Base-by-base conservation (phyloP, 2,888 invertebrate genomes). In the Drosophila kuntzei region DNA sequence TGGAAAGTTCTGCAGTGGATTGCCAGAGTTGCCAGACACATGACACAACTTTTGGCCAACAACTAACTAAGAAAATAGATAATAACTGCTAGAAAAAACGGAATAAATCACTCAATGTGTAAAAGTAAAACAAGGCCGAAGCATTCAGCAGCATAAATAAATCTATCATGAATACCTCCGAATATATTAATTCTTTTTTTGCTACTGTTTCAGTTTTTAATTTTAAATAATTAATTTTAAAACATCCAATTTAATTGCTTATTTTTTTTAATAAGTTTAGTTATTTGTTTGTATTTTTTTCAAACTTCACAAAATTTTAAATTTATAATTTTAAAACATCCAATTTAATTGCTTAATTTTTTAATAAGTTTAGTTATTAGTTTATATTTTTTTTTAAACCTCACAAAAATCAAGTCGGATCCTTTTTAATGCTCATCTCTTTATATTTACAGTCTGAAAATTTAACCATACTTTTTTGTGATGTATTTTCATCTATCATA, bases 1-100 rank as follows among this genome's bases (percentile, higher is more conserved):
- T 63, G 51, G 37, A n/a, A 32, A 76, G 41, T 50, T 64, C 76
- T 64, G 71, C 65, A 65, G 70, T 58, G 49, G 32, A 58, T 25
- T 50, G 39, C 12, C 46, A 20, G 46, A 53, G 44, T 64, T 53
- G 25, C n/a, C 55, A 49, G 43, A 27, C 8, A 18, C 11, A 12
- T 3, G 14, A 14, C 16, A 36, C 16, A 41, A 29, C 18, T 39
- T 41, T 20, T 20, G n/a, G 22, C 20, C 41, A 41, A 50, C 47
- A 27, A 16, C 8, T 1, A 25, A 11, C 20, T 3, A 27, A 44
- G 53, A 27, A 27, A 32, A 16, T 25, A 43, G 51, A 44, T 39
- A 39, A 46, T 22, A 29, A 16, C 39, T n/a, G 37, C 37, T 44
- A 51, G 9, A 18, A 18, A 36, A 44, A 47, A 27, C n/a, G 8